phyloP scores from a whole-genome alignment of 2,797 vertebrate species.

The Loris lydekkerianus region DNA sequence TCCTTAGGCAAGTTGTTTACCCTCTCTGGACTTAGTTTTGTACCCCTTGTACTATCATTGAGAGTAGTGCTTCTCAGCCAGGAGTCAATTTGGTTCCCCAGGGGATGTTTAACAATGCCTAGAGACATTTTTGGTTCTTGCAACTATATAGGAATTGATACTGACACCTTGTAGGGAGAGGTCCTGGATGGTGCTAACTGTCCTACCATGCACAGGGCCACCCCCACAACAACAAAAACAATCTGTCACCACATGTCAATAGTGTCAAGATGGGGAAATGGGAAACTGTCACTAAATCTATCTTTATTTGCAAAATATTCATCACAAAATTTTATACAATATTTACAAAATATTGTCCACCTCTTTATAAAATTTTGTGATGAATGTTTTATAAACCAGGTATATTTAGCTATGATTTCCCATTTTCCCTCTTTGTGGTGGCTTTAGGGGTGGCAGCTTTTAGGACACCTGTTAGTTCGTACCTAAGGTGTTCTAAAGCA shows the following conservation, averaged over 20 bases:
- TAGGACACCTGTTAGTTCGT: not conserved
- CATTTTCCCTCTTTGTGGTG: too few species aligned
- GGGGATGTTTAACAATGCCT: not conserved
- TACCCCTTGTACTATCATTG: not conserved
- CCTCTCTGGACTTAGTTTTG: not conserved
- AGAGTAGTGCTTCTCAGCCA: not conserved
- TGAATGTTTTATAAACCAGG: too few species aligned
- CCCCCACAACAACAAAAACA: not conserved
- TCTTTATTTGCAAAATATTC: too few species aligned
- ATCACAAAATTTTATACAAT: too few species aligned
- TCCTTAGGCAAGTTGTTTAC: not conserved
- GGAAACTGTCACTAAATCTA: too few species aligned
- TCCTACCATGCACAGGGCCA: too few species aligned
- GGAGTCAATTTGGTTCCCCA: fast-evolving
- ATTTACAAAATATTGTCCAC: too few species aligned
- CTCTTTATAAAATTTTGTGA: too few species aligned
- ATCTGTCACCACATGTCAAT: fast-evolving
- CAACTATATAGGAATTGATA: not conserved
- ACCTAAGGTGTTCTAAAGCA: not conserved
- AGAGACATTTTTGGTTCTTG: not conserved
- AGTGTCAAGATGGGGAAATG: not conserved
- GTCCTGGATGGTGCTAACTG: not conserved
- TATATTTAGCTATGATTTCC: too few species aligned
- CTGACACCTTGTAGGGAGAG: not conserved
- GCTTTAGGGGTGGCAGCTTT: too few species aligned